phyloP scores from a whole-genome alignment of 2,888 invertebrate genomes.

The Campoplex capitator region DNA sequence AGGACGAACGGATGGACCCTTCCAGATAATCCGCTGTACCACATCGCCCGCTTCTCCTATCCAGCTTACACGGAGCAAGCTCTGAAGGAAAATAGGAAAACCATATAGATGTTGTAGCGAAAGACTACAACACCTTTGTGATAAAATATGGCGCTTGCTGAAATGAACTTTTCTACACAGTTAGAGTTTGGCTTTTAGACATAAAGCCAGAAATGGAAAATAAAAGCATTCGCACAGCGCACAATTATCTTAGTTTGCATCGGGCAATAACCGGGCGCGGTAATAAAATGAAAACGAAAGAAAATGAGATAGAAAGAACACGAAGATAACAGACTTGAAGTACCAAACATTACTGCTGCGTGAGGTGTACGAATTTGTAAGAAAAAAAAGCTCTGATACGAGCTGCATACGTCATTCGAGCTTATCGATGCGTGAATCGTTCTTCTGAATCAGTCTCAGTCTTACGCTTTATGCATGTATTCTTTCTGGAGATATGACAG shows the following conservation, averaged over 20 bases:
- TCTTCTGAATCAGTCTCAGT: background rate
- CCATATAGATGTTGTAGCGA: conserved; percentile 14
- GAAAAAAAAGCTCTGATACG: background rate
- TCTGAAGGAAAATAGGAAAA: conserved; percentile 40
- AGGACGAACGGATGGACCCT: background rate
- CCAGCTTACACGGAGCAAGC: conserved; percentile 7
- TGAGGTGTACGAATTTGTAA: conserved; percentile 40
- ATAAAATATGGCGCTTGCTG: conserved; percentile 20
- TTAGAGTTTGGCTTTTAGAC: conserved; percentile 4
- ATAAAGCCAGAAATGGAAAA: conserved; percentile 64
- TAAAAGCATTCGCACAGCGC: conserved; percentile 72
- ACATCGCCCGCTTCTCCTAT: conserved; percentile 2
- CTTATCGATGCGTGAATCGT: conserved; percentile 54
- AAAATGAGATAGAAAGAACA: conserved; percentile 56
- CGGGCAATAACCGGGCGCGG: conserved; percentile 75
- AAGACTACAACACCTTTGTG: conserved; percentile 33
- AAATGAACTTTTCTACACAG: conserved; percentile 10
- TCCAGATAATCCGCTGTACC: background rate
- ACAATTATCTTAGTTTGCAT: conserved; percentile 78
- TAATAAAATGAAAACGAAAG: conserved; percentile 71
- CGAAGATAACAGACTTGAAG: background rate
- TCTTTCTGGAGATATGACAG: background rate
- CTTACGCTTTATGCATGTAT: conserved; percentile 20
- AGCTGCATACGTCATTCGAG: conserved; percentile 23
- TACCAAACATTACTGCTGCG: conserved; percentile 9